A percentile compares a stretch with the other conserved stretches of the same genome.
These are phyloP conservation scores for Dexiosoma caninum DNA, from an alignment of 2,888 invertebrate species.

Conservation along the genomic window DNA sequence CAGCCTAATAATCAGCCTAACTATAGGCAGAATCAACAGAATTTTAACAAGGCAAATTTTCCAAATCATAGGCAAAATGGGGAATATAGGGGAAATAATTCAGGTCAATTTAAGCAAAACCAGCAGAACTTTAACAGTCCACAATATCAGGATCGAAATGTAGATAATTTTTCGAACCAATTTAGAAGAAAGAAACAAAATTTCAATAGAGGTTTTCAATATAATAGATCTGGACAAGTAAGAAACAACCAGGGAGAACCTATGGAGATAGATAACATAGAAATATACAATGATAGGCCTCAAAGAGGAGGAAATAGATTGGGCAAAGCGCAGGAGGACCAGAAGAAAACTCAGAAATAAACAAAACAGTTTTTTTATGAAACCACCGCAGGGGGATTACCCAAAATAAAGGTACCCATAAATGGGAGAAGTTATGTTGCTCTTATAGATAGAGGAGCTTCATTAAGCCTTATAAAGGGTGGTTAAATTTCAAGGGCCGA, in stretches of 20 bases:
- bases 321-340: slow-evolving; percentile 29
- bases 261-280: not conserved
- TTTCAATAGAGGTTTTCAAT: too few relatives aligned
- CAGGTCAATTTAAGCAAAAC: not conserved
- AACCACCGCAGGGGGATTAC: not conserved
- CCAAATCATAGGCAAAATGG: not conserved
- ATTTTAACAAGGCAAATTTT: not conserved
- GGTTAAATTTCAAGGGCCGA: too few relatives aligned
- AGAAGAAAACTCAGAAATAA: not conserved
- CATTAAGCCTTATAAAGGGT: slow-evolving; percentile 30
- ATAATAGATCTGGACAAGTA: not conserved
- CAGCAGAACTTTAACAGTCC: not conserved
- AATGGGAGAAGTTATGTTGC: slow-evolving; percentile 13
- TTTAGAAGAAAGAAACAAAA: too few relatives aligned
- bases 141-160: too few relatives aligned
- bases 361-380: slow-evolving; percentile 12
- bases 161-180: too few relatives aligned
- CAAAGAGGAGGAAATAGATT: slow-evolving; percentile 6
- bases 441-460: slow-evolving; percentile 44
- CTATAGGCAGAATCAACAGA: too few relatives aligned
- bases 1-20: too few relatives aligned
- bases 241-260: not conserved
- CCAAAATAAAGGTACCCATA: not conserved
- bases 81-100: not conserved
- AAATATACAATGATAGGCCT: not conserved